Evolutionary conservation across 1,140 invertebrate genomes (phyloP), one percentile per base, ranked within the genome.

Genomic region (Limonius californicus): DNA sequence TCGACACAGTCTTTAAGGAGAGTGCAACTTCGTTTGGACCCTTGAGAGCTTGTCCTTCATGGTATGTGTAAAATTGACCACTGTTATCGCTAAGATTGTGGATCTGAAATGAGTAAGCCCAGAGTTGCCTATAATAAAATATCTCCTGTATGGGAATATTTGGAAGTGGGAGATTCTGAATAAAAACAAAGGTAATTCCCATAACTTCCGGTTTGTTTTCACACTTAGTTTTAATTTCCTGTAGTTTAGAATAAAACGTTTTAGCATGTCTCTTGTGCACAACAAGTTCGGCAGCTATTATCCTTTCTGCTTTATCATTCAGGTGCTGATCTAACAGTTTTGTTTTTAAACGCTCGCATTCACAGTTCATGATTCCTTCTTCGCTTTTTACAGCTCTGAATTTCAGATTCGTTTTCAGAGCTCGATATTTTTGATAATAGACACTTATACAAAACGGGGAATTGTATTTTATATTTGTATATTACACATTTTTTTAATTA

Each of bases 261-360:
- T 71, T 68, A 59, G 68, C 63, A 64, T 67, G 60, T 57, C 42
- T 57, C 63, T 70, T 69, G 56, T 59, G 66, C n/a, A 67, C 47
- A 15, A 68, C 58, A 8, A 62, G 15, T 58, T 74, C 66, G 43
- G 72, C 68, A 61, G 60, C 56, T 54, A 70, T 65, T 55, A 64
- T 63, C 62, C 64, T 68, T 59, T 68, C 72, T 35, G 60, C 58
- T 59, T 57, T 59, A 19, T 70, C 56, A 14, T 53, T 59, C 4
- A 59, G 18, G 21, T 27, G 56, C 39, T 20, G 16, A 42, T 19
- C 27, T 45, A 32, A 18, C 14, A 58, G n/a, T 53, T 58, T 62
- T 32, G 23, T 39, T 2, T n/a, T 19, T 3, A 58, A 50, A 53
- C 57, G 55, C 61, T 69, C 69, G 63, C 69, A 70, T n/a, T n/a